phyloP scores from a whole-genome alignment of 2,113 vertebrate genomes.

The Neomonachus schauinslandi region DNA sequence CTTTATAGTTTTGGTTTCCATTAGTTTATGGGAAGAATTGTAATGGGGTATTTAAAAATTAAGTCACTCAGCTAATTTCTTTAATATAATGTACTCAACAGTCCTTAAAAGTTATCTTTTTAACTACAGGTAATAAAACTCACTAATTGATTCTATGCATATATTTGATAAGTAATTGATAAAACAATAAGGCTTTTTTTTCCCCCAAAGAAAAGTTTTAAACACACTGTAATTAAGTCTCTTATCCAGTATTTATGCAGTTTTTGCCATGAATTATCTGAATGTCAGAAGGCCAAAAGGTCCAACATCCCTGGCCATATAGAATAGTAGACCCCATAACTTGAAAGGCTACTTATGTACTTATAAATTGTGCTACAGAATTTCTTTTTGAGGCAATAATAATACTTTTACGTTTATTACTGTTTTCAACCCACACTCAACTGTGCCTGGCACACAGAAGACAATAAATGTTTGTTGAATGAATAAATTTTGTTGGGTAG shows the following conservation, averaged over 20 bases:
- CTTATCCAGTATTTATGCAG: background rate
- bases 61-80: background rate
- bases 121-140: background rate
- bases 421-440: background rate
- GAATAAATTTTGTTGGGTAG: background rate
- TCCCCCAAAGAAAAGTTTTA: background rate
- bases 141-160: background rate
- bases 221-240: background rate
- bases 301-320: background rate
- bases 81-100: background rate
- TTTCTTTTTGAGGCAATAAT: constrained; percentile 1
- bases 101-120: constrained; percentile 27
- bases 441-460: background rate
- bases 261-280: background rate
- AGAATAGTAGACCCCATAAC: background rate
- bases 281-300: background rate
- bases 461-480: background rate
- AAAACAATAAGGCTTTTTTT: background rate
- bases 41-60: constrained; percentile 40
- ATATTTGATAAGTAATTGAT: constrained; percentile 34
- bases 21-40: constrained; percentile 45
- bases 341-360: background rate
- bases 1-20: background rate
- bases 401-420: background rate
- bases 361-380: background rate